Percentiles rank a stretch among this genome's conserved stretches.
These are phyloP conservation scores for Nesometra sesokonis DNA, from an alignment of 35 echinoderm and acorn worm species.

Conservation along the genomic window DNA sequence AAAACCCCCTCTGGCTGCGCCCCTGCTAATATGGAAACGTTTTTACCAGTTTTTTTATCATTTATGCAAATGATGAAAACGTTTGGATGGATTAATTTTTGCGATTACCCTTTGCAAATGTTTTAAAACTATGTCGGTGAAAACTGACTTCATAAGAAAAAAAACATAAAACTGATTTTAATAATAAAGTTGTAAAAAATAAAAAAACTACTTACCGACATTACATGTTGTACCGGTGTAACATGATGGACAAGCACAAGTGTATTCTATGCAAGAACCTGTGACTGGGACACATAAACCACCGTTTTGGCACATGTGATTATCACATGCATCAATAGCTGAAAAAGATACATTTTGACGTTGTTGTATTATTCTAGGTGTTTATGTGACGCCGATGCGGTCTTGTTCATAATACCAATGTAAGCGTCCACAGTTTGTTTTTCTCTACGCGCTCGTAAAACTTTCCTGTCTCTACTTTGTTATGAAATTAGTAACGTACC, in stretches of 20 bases:
- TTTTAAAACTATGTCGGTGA: neutral
- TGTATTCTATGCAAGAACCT: constrained; percentile 11
- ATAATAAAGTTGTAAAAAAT: neutral
- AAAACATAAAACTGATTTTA: too few relatives aligned
- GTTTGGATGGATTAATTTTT: neutral
- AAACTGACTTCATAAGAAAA: neutral
- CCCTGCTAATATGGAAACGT: too few relatives aligned
- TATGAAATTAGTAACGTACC: too few relatives aligned
- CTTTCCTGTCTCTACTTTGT: too few relatives aligned
- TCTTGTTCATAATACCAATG: too few relatives aligned
- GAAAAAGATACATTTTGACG: too few relatives aligned
- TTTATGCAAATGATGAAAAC: neutral
- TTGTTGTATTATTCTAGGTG: too few relatives aligned
- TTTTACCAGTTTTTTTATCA: too few relatives aligned
- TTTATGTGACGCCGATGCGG: too few relatives aligned
- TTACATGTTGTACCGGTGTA: neutral
- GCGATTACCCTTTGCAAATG: neutral
- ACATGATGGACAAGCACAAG: neutral
- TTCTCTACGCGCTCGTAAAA: too few relatives aligned
- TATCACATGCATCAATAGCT: constrained; percentile 46
- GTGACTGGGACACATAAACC: constrained; percentile 2
- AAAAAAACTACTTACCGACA: neutral
- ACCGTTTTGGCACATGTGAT: constrained; percentile 41
- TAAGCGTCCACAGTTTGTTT: too few relatives aligned
- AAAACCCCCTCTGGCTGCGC: too few relatives aligned